Conservation (phyloP, 2,113 vertebrate genomes). For the Pedetes capensis region DNA sequence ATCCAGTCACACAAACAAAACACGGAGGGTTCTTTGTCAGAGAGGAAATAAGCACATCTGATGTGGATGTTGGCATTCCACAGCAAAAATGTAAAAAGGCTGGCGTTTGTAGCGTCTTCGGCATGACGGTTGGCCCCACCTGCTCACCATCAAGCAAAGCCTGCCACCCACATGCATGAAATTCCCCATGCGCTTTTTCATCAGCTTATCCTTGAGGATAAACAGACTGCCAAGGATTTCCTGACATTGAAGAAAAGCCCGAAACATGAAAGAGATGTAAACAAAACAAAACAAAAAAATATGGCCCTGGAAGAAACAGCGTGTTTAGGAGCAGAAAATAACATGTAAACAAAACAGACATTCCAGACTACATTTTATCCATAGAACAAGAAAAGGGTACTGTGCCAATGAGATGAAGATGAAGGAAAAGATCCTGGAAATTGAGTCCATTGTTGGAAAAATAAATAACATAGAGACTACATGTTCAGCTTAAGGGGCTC, state of each 20-base stretch:
- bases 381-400: neutral
- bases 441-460: neutral
- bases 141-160: neutral
- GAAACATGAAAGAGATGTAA: neutral
- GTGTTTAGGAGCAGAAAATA: neutral
- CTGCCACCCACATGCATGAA: rapidly evolving
- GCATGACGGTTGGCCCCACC: neutral
- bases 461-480: neutral
- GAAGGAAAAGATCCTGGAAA: neutral
- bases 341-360: neutral
- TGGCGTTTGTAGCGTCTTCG: neutral
- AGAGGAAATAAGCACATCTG: neutral
- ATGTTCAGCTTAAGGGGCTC: neutral
- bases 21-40: neutral
- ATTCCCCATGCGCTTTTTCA: no score
- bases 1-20: neutral
- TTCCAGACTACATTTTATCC: neutral
- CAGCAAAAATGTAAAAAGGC: neutral
- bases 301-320: neutral
- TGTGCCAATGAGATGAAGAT: no score
- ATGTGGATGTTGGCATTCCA: neutral
- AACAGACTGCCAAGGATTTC: neutral
- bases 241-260: neutral
- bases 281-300: neutral
- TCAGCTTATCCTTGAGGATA: neutral